Base-by-base conservation (phyloP, 2,113 vertebrate species). In the Lophius piscatorius region DNA sequence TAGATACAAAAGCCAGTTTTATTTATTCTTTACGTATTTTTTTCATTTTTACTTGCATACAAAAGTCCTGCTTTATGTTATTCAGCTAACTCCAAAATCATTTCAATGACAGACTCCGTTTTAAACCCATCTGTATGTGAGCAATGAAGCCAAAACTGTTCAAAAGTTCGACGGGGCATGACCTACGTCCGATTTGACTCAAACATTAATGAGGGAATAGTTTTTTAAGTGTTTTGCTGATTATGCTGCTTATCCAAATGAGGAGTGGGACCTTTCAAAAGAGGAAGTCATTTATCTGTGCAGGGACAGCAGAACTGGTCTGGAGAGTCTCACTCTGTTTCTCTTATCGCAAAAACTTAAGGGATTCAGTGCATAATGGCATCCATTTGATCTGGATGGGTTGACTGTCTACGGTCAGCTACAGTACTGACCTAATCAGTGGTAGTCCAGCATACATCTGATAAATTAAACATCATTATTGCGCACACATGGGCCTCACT, bases 221-320 rank as follows among this genome's bases (percentile, higher is more conserved):
- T 59, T 80, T 80, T 68, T 57, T 20, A 76, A 74, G 68, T 76
- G 76, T 83, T 85, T 73, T 55, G 44, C 71, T 81, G 73, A 86
- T 81, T 78, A 64, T 9, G 54, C 68, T 60, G 67, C 80, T 88
- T 80, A 75, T 81, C 81, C 81, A 78, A 81, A 80, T 77, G 72
- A 88, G 60, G 73, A 88, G 84, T 55, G 73, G 79, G 83, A 83
- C 64, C 63, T 88, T 87, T 83, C 63, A 87, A 59, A 81, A 88
- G 81, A 88, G 86, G 85, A 90, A 89, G 81, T 58, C 68, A 73
- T 86, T 87, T 86, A 84, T 90, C 87, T 84, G 67, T 46, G 35
- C 47, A 51, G 65, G 79, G 77, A 82, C 84, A 80, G 79, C 82
- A 63, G 54, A 60, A 46, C 59, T 59, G 76, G 82, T 87, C 89